Base-by-base conservation (phyloP, 2,797 vertebrate species). In the Podargus strigoides region DNA sequence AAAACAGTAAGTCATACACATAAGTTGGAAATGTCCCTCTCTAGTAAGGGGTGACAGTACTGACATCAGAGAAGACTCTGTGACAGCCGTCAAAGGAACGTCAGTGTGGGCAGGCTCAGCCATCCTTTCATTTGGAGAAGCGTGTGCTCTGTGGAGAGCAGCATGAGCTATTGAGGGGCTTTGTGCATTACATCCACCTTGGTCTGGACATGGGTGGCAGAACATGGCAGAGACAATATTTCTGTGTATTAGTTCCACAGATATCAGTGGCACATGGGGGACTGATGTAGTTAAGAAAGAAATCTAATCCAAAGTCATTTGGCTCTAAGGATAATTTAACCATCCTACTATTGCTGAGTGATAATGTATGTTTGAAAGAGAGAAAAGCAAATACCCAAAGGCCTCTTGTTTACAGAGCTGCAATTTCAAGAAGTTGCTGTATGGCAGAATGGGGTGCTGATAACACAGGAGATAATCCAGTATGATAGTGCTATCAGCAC, bases 301-400 rank as follows among this genome's bases (percentile, higher is more conserved):
- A 95, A 78, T 44, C 62, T 41, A 41, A 85, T 64, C 78, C 90
- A 95, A 95, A 93, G 95, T 93, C 92, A 78, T 91, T 95, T 89
- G 69, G 34, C 79, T 81, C 68, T 66, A 14, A 69, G 87, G 89
- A 28, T 86, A 89, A 59, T 91, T 78, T 72, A 93, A 85, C 62
- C 75, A 80, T 47, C 36, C 62, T 37, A 69, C 36, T 41, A 44
- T 28, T 93, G 69, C 87, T 52, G 87, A 78, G 66, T 27, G 73
- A 87, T 69, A 55, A 55, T 37, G 69, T 55, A 26, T 85, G 14
- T 85, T 80, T 93, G 85, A 87, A 87, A 76, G 49, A 85, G 68
- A 62, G 91, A 66, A 93, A 87, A 89, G 84, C 87, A 95, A 96
- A 97, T 44, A 94, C 87, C 92, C 92, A 75, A 53, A 94, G 81